Conservation (phyloP, 2,888 invertebrate species). For the Odontothrips loti region DNA sequence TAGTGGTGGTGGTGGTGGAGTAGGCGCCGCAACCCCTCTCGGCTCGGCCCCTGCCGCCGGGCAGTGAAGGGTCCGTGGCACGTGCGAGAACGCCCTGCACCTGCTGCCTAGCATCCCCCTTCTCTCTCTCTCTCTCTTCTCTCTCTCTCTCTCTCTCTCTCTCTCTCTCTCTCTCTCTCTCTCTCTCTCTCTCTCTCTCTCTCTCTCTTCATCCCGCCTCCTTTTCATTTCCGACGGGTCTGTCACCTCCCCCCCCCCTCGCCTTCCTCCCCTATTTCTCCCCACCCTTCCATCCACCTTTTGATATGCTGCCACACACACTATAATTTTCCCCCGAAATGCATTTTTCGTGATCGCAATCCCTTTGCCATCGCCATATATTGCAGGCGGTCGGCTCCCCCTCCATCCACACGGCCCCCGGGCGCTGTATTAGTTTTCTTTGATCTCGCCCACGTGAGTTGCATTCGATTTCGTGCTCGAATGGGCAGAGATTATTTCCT, state of each 20-base stretch:
- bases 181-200: neutral
- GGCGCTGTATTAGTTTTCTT: too few relatives aligned
- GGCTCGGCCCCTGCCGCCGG: neutral
- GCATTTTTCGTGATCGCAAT: neutral
- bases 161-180: neutral
- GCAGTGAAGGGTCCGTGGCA: neutral
- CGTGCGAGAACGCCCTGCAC: neutral
- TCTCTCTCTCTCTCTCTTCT: neutral
- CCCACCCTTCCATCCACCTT: neutral
- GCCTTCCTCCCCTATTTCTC: neutral
- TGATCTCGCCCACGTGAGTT: too few relatives aligned
- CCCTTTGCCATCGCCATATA: too few relatives aligned
- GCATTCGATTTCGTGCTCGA: too few relatives aligned
- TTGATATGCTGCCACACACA: neutral
- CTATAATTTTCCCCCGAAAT: neutral
- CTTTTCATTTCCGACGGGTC: neutral
- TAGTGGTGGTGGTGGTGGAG: neutral
- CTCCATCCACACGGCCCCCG: too few relatives aligned
- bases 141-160: neutral
- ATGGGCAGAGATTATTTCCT: too few relatives aligned
- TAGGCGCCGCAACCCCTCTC: too few relatives aligned
- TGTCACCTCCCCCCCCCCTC: neutral
- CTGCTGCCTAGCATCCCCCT: neutral
- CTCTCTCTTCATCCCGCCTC: neutral
- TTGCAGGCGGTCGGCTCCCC: too few relatives aligned